Base-by-base conservation (phyloP, 2,888 invertebrate genomes). In the Agrochola circellaris region DNA sequence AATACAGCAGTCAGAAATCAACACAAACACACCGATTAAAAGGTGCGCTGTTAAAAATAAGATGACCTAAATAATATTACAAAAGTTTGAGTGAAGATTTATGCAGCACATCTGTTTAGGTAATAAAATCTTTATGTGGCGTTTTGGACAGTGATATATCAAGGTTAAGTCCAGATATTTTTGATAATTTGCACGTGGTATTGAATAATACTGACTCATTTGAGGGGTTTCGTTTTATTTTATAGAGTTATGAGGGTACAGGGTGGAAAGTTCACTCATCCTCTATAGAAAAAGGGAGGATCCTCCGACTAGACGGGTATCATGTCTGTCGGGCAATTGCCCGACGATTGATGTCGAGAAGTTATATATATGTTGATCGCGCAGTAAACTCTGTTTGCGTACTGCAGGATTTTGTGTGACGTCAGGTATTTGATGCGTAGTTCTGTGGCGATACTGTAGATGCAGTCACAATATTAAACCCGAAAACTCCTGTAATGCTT, bases 51-150 rank as follows among this genome's bases (percentile, higher is more conserved):
- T 66, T 76, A 66, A 64, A 80, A 84, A 84, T 79, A 79, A 61
- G 11, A 56, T 79, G 69, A 56, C 83, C 68, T 79, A 8, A 62
- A 69, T 65, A 65, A 73, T 62, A 56, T 51, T 69, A 73, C 51
- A 62, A 62, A 61, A 75, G 51, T 76, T 45, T 68, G 34, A n/a
- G 30, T 54, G 3, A 67, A 72, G 68, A 75, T 85, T 79, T 82
- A 83, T 66, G 45, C 60, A 61, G 9, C 42, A 69, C 83, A 83
- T 86, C 83, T 86, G 84, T 73, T 76, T 88, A 86, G 58, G 56
- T 45, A 48, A 78, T 86, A 86, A 82, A 83, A 86, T 83, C 61
- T 72, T 83, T 72, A 72, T 74, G 73, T 66, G 71, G 51, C n/a
- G 70, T 74, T 78, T 62, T 75, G 42, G 66, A 64, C 48, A 67